These are phyloP conservation scores for Pogonophryne albipinna DNA, from an alignment of 2,797 vertebrate species.

Conservation along the genomic window DNA sequence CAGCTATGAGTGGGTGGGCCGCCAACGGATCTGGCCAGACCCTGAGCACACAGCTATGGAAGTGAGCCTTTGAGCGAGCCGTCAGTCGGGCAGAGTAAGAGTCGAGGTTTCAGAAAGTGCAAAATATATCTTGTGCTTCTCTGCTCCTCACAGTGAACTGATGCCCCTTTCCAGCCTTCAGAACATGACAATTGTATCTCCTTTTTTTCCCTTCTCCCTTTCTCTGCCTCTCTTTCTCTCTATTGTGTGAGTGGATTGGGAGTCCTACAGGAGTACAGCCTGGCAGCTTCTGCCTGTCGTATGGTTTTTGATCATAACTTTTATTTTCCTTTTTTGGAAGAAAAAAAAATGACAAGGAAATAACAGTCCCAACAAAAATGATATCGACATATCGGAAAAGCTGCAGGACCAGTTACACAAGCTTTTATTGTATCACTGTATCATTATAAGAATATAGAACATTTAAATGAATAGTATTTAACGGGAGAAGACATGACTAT, in stretches of 20 bases:
- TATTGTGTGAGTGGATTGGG: slow-evolving; percentile 92
- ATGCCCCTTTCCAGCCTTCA: slow-evolving; percentile 75
- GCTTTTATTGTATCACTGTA: slow-evolving; percentile 90
- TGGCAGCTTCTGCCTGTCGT: slow-evolving; percentile 85
- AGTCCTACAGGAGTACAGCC: slow-evolving; percentile 84
- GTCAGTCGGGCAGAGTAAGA: slow-evolving; percentile 56
- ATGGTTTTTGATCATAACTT: slow-evolving; percentile 79
- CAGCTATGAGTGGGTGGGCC: slow-evolving; percentile 90
- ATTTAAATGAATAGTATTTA: slow-evolving; percentile 89
- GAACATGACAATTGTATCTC: slow-evolving; percentile 75
- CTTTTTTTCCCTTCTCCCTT: slow-evolving; percentile 47
- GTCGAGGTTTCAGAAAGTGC: slow-evolving; percentile 49
- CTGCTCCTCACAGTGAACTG: slow-evolving; percentile 81
- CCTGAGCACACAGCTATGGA: slow-evolving; percentile 97
- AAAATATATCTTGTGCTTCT: slow-evolving; percentile 60
- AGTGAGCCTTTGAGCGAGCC: slow-evolving; percentile 82
- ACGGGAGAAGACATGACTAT: slow-evolving; percentile 89
- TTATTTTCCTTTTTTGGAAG: slow-evolving; percentile 81
- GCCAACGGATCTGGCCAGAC: slow-evolving; percentile 91
- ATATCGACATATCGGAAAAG: slow-evolving; percentile 85
- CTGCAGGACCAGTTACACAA: slow-evolving; percentile 89
- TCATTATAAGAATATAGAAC: slow-evolving; percentile 88
- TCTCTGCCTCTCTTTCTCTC: slow-evolving; percentile 86
- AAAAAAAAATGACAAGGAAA: slow-evolving; percentile 67
- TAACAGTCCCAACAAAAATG: slow-evolving; percentile 76